These are phyloP conservation scores for Eudyptes chrysolophus DNA, from an alignment of 2,113 vertebrate genomes.

Conservation along the genomic window DNA sequence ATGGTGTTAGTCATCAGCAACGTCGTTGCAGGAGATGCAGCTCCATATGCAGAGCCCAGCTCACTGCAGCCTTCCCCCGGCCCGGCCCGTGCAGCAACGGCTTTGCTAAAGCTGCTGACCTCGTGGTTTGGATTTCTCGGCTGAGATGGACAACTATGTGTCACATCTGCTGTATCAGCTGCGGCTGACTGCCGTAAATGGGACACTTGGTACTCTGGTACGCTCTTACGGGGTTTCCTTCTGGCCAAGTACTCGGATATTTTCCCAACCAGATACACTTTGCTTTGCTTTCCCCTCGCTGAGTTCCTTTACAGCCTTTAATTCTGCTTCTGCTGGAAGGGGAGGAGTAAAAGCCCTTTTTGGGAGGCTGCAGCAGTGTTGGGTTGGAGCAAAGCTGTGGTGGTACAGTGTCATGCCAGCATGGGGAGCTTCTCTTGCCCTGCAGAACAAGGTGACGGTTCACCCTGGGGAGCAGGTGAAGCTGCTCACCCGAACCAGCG, in stretches of 20 bases:
- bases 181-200: neutral
- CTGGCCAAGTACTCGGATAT: neutral
- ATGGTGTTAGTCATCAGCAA: too few relatives aligned
- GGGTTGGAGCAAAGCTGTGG: accelerated
- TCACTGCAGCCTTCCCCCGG: neutral
- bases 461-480: neutral
- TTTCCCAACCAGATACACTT: neutral
- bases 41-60: accelerated
- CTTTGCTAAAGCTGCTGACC: neutral
- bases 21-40: accelerated
- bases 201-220: neutral
- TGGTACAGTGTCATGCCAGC: accelerated
- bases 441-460: accelerated
- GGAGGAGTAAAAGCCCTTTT: neutral
- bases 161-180: neutral
- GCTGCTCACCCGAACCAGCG: accelerated
- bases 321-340: neutral
- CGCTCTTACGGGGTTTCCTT: accelerated
- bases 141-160: too few relatives aligned
- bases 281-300: accelerated
- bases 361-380: neutral
- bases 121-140: neutral
- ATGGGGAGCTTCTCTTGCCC: neutral
- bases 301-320: neutral
- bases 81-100: accelerated